Conservation (phyloP, 1,140 invertebrate species). For the Drosophila persimilis region DNA sequence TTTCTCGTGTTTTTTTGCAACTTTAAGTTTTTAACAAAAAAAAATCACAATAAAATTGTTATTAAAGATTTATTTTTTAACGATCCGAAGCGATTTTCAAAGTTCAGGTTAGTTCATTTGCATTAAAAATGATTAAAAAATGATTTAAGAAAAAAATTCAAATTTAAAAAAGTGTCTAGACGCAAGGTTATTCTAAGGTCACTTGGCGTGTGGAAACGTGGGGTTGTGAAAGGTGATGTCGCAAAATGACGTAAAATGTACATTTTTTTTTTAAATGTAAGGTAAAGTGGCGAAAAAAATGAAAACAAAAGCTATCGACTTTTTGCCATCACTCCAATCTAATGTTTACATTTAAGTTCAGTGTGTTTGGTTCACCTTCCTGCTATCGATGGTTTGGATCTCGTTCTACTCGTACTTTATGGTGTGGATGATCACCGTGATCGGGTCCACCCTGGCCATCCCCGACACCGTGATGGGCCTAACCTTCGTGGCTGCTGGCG, state of each 20-base stretch:
- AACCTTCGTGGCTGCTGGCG: conserved; percentile 97
- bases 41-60: conserved; percentile 87
- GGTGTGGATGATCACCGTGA: conserved; percentile 97
- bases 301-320: too few relatives aligned
- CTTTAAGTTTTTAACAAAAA: conserved; percentile 46
- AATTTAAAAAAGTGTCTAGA: too few relatives aligned
- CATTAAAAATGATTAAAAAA: too few relatives aligned
- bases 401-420: conserved; percentile 97
- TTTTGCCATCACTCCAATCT: too few relatives aligned
- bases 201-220: too few relatives aligned
- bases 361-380: conserved; percentile 94
- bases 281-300: too few relatives aligned
- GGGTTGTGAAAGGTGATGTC: too few relatives aligned
- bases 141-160: too few relatives aligned
- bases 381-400: conserved; percentile 96
- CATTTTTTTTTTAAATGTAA: too few relatives aligned
- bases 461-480: conserved; percentile 98
- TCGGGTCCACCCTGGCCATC: conserved; percentile 94
- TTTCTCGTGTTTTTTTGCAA: conserved; percentile 48
- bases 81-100: conserved; percentile 90
- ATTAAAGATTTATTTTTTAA: conserved; percentile 90
- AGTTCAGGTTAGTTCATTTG: conserved; percentile 87
- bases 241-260: too few relatives aligned
- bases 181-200: too few relatives aligned
- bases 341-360: too few relatives aligned